Conservation (phyloP, 1,140 invertebrate genomes). For the Heterodera schachtii region DNA sequence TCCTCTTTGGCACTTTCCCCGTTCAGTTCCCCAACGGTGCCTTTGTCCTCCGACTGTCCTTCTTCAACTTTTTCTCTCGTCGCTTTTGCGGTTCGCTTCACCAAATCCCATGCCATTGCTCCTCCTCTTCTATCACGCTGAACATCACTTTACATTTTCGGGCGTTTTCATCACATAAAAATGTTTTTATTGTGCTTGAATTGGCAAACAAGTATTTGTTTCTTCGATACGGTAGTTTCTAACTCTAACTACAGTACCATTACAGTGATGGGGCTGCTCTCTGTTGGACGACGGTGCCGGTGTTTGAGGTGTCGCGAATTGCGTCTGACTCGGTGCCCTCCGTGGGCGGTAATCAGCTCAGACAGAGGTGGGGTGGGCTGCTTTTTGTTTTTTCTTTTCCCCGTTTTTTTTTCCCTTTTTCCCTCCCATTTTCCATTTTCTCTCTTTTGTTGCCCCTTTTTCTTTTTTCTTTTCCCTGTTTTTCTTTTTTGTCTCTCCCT, state of each 20-base stretch:
- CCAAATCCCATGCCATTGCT: not conserved
- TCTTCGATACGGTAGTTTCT: not conserved
- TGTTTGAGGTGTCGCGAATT: conserved; percentile 3
- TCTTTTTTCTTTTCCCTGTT: too few relatives aligned
- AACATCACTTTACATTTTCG: not conserved
- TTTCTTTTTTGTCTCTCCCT: too few relatives aligned
- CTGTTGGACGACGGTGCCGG: conserved; percentile 18
- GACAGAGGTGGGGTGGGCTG: not conserved
- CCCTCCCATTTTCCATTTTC: not conserved
- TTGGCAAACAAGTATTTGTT: conserved; percentile 6
- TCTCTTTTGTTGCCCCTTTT: not conserved
- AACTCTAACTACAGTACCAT: not conserved
- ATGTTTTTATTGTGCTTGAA: conserved; percentile 6
- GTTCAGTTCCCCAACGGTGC: conserved; percentile 2
- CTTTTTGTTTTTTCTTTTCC: not conserved
- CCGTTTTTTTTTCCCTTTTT: not conserved
- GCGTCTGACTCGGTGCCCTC: not conserved
- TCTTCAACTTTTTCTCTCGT: conserved; percentile 11
- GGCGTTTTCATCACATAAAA: not conserved
- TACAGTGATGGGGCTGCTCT: not conserved
- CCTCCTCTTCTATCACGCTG: conserved; percentile 5
- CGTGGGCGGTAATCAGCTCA: not conserved
- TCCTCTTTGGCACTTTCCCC: not conserved
- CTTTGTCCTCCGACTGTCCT: conserved; percentile 11
- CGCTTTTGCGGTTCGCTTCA: conserved; percentile 7